Evolutionary conservation across 2,113 vertebrate species (phyloP).

Genomic region (Hirundichthys speculiger): DNA sequence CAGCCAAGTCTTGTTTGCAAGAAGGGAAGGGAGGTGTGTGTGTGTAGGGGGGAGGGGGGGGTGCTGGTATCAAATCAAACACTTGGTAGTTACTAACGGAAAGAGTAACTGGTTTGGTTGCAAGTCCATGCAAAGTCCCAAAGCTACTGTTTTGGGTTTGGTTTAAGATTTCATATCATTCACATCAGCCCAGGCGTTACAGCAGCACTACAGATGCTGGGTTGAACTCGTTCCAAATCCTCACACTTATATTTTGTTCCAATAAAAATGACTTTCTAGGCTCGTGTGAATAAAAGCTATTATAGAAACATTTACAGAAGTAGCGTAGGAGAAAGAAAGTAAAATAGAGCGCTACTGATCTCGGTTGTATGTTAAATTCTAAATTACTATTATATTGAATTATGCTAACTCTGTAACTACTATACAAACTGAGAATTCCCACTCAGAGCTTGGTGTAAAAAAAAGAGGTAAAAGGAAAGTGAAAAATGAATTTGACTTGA

Average conservation of each 20-base stretch:
- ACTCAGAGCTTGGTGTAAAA: too few relatives aligned
- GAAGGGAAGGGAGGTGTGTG: constrained; percentile 37
- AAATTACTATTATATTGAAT: constrained; percentile 9
- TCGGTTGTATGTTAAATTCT: not conserved
- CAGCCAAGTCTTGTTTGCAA: constrained; percentile 59
- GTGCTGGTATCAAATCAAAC: constrained; percentile 44
- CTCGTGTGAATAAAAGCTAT: constrained; percentile 34
- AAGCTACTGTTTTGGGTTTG: constrained; percentile 71
- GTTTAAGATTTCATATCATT: constrained; percentile 49
- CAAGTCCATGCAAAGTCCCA: constrained; percentile 42
- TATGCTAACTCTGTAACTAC: constrained; percentile 1
- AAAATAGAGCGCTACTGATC: not conserved
- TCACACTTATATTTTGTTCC: constrained; percentile 31
- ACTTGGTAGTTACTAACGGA: constrained; percentile 43
- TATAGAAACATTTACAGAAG: constrained; percentile 32
- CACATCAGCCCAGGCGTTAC: constrained; percentile 30
- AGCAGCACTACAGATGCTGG: constrained; percentile 35
- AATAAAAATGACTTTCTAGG: constrained; percentile 45
- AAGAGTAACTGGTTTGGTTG: constrained; percentile 54
- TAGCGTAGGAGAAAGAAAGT: constrained; percentile 10
- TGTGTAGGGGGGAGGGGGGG: constrained; percentile 12
- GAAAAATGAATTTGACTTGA: too few relatives aligned
- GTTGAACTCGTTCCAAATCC: constrained; percentile 38
- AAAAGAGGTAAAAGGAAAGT: too few relatives aligned
- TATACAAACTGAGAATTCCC: constrained; percentile 11